Conservation (phyloP, 2,888 invertebrate genomes). For the Apotomis capreana region DNA sequence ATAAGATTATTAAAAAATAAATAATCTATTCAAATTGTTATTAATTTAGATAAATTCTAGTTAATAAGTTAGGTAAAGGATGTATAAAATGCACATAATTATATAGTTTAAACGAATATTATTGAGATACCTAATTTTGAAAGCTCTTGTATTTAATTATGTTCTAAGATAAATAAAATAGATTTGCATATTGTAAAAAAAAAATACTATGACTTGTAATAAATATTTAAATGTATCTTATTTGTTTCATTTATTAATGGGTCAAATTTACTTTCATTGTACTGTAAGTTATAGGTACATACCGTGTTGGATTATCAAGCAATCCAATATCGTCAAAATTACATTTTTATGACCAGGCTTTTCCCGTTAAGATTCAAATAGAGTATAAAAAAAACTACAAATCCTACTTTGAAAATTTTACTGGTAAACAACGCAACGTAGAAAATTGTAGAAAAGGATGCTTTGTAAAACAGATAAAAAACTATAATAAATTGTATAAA, state of each 20-base stretch:
- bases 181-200: constrained; percentile 58
- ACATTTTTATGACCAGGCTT: too few relatives aligned
- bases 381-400: too few relatives aligned
- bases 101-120: constrained; percentile 41
- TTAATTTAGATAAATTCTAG: constrained; percentile 35
- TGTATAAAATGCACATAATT: constrained; percentile 58
- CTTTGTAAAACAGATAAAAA: too few relatives aligned
- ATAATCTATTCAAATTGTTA: constrained; percentile 36
- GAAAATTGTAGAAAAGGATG: too few relatives aligned
- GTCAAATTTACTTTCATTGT: too few relatives aligned
- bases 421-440: too few relatives aligned
- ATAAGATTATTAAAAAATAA: constrained; percentile 25
- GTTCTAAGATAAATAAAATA: constrained; percentile 45
- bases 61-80: constrained; percentile 46
- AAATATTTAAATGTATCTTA: constrained; percentile 56
- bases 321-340: too few relatives aligned
- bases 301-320: too few relatives aligned
- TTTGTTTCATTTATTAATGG: constrained; percentile 1
- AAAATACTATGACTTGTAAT: constrained; percentile 64
- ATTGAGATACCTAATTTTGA: constrained; percentile 48
- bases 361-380: too few relatives aligned
- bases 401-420: too few relatives aligned
- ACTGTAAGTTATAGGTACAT: too few relatives aligned
- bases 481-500: too few relatives aligned
- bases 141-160: constrained; percentile 41